phyloP scores from a whole-genome alignment of 2,797 vertebrate species.

The Clarias fuscus region DNA sequence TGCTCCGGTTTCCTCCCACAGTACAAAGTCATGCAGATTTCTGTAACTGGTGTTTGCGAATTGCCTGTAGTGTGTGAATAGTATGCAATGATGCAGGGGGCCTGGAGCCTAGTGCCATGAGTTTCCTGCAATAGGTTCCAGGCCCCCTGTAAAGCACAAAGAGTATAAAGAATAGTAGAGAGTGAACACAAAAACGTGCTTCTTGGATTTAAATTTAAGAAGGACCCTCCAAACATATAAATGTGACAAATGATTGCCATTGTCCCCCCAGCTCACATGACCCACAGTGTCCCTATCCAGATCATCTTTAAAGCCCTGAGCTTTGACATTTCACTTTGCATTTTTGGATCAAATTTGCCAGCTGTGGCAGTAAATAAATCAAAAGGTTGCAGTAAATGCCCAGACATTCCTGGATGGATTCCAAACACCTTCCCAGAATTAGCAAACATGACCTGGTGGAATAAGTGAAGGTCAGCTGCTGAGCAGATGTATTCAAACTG shows the following conservation, averaged over 20 bases:
- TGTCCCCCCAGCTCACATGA: not conserved
- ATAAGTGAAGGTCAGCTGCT: not conserved
- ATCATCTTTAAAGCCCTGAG: constrained; percentile 9
- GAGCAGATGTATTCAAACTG: not conserved
- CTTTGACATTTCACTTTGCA: constrained; percentile 31
- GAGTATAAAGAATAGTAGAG: too few relatives aligned
- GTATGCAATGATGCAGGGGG: too few relatives aligned
- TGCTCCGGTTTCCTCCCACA: too few relatives aligned
- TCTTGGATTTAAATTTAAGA: not conserved
- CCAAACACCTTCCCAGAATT: not conserved
- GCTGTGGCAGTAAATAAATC: constrained; percentile 3
- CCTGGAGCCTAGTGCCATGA: too few relatives aligned
- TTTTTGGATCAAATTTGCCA: not conserved
- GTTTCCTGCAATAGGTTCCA: too few relatives aligned
- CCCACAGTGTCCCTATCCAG: constrained; percentile 5
- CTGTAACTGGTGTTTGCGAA: too few relatives aligned
- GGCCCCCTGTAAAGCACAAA: too few relatives aligned
- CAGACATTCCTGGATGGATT: constrained; percentile 18
- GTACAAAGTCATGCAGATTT: too few relatives aligned
- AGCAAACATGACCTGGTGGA: not conserved
- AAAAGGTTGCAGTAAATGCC: not conserved
- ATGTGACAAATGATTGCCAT: constrained; percentile 14
- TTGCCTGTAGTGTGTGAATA: too few relatives aligned
- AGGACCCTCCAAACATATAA: too few relatives aligned
- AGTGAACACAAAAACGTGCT: not conserved